Evolutionary conservation across 2,888 invertebrate genomes (phyloP).

Genomic region (Ditula angustiorana): DNA sequence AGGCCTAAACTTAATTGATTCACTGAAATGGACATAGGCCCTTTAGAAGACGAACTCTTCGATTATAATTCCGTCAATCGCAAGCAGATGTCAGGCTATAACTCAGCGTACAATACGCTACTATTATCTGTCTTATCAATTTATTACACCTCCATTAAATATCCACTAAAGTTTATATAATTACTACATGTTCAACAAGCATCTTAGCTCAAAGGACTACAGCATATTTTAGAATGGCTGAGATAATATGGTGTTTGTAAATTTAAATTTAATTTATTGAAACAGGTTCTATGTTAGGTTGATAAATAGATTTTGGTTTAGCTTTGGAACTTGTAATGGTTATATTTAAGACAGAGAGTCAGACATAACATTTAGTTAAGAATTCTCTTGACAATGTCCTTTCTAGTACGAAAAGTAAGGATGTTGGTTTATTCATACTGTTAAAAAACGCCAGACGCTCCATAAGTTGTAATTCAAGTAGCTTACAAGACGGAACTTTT

Average conservation of each 20-base stretch:
- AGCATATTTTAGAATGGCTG: background rate
- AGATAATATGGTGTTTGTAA: background rate
- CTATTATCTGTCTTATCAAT: conserved; percentile 6
- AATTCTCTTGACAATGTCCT: background rate
- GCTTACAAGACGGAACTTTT: too few species aligned
- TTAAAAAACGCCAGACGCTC: too few species aligned
- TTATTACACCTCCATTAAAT: conserved; percentile 2
- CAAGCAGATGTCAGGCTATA: conserved; percentile 6
- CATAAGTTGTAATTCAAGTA: too few species aligned
- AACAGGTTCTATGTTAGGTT: background rate
- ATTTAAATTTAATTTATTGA: background rate
- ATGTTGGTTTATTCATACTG: too few species aligned
- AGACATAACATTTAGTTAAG: background rate
- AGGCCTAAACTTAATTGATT: background rate
- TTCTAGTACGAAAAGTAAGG: too few species aligned
- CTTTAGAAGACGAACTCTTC: background rate
- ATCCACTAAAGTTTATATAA: background rate
- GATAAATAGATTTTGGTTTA: background rate
- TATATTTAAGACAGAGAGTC: background rate
- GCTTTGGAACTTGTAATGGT: background rate
- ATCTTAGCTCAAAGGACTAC: background rate
- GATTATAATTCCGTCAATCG: conserved; percentile 27
- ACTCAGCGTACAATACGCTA: conserved; percentile 11
- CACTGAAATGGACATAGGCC: background rate
- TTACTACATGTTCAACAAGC: background rate